A percentile compares a stretch with the other conserved stretches of the same genome.
phyloP scores from a whole-genome alignment of 2,797 vertebrate species.

The Cynopterus sphinx region DNA sequence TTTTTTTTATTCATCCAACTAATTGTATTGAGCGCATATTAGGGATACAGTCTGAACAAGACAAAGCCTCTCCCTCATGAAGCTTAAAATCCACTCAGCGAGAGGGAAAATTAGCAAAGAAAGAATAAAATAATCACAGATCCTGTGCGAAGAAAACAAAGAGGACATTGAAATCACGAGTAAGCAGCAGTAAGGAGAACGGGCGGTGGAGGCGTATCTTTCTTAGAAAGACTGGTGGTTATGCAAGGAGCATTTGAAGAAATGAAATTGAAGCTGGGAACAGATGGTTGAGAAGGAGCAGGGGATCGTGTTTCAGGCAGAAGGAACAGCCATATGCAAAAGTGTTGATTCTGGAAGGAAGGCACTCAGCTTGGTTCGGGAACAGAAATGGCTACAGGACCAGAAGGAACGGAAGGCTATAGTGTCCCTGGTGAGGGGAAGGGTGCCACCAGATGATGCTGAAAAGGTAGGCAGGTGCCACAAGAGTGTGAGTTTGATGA shows the following conservation, averaged over 20 bases:
- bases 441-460: background rate
- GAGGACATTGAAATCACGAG: background rate
- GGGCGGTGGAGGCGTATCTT: background rate
- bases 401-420: background rate
- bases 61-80: background rate
- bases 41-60: background rate
- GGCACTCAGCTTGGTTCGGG: background rate
- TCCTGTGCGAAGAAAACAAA: background rate
- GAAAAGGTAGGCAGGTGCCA: background rate
- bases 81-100: background rate
- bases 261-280: background rate
- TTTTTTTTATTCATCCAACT: background rate
- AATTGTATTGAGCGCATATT: background rate
- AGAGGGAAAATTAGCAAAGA: background rate
- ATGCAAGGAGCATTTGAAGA: background rate
- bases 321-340: background rate
- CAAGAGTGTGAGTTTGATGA: background rate
- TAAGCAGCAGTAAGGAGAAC: background rate
- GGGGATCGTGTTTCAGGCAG: background rate
- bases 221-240: background rate
- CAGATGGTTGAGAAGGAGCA: background rate
- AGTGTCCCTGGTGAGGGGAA: background rate
- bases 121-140: background rate
- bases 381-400: background rate
- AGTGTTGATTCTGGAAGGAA: background rate